Base-by-base conservation (phyloP, 2,113 vertebrate genomes). In the Vidua chalybeata region DNA sequence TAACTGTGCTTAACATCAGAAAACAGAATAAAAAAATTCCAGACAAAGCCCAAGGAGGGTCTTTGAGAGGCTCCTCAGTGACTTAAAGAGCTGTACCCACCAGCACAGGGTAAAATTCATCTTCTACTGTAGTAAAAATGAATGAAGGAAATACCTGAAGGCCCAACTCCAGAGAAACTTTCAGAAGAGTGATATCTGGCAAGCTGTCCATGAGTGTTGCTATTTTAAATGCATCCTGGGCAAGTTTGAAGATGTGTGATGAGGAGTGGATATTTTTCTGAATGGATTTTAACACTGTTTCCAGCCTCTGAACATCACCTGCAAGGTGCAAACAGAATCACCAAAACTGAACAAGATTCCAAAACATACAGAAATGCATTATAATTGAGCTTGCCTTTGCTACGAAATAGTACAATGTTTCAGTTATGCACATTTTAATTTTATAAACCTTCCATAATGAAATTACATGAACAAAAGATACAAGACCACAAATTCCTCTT, bases 231-330 rank as follows among this genome's bases (percentile, higher is more conserved):
- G 98, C 98, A 95, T 98, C 98, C 63, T 98, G 98, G 96, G 98
- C 98, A 89, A 98, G 98, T 96, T 99, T 99, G 98, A 99, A 99
- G 97, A 99, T 99, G 97, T 99, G 99, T 82, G 99, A 99, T 94
- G 98, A 99, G 95, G 99, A 99, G 98, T 99, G 99, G 90, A 98
- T 98, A 93, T 98, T 98, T 97, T 98, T 98, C 97, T 98, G 98
- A 55, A 98, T 98, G 93, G 98, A 98, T 97, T 98, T 98, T 98
- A 98, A 98, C 88, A 98, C 98, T 79, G 98, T 99, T 98, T 99
- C 99, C 96, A 99, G 98, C 93, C 98, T 98, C 95, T 96, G 98
- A 98, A 99, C 99, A 97, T 99, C 99, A 87, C 99, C 99, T 99
- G 97, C 82, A 94, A 95, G n/a, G 61, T 83, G 91, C 69, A 97